Evolutionary conservation across 2,113 vertebrate species (phyloP), one percentile per base, ranked within the genome.

Genomic region (human): DNA sequence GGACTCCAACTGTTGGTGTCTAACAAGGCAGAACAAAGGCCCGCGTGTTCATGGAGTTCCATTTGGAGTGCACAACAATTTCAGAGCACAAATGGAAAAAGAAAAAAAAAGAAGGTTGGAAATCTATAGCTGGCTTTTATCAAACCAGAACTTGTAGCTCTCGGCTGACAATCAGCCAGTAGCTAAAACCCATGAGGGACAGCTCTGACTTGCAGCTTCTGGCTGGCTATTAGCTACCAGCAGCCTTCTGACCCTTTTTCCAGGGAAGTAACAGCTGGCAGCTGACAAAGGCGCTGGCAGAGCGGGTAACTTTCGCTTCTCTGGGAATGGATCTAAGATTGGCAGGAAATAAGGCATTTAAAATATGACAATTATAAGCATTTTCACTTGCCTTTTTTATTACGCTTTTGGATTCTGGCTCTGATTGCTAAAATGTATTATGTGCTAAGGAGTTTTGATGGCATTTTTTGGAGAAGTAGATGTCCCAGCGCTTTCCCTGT

Each of bases 181-280:
- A 95, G 96, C 97, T 95, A 81, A 95, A 89, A 52, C 89, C 93
- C 97, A 96, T 32, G 27, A 96, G 98, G 97, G 96, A 97, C 40
- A 2, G 55, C 73, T 96, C 95, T 90, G 75, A 10, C 88, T 83
- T 2, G 22, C 82, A 94, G 97, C 97, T 97, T 96, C 98, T 98
- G 98, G 95, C 97, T 98, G 96, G 96, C 97, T 97, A 94, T 97
- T 97, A 98, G 97, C 98, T 95, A 90, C 61, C 92, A 86, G 90
- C 97, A 97, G 97, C 97, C 97, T 98, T 84, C 97, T 97, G 98
- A 98, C 97, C 96, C 96, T 70, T 95, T 94, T 95, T 93, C 85
- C 72, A 94, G 92, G 94, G 91, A 97, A 97, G 95, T 87, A 97
- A 96, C 98, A 98, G 97, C 98, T 98, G 98, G 97, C 92, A 94